Evolutionary conservation across 2,888 invertebrate species (phyloP), one percentile per base, ranked within the genome.

Genomic region (Julus scanicus): DNA sequence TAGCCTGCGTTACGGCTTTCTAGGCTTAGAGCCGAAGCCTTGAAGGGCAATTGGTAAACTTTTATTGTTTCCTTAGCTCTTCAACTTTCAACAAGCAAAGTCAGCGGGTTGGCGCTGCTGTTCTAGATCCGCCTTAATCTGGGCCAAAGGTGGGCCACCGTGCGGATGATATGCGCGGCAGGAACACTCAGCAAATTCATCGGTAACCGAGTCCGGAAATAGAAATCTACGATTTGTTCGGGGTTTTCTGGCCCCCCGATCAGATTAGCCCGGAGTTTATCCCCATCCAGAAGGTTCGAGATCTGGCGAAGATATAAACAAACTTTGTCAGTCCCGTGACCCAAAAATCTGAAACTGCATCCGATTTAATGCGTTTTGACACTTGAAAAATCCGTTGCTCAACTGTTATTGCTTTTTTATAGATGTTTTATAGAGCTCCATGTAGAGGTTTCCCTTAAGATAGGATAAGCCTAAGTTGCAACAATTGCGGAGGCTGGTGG

Each of bases 31-130:
- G 1, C 29, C 1, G 11, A 48, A 11, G 29, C 29, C 71, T 71
- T 71, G 29, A n/a, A 20, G 71, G n/a, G 71, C 71, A 29, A 71
- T 71, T 29, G 63, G 71, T 29, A 71, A 71, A 71, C 71, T 71
- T 71, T 57, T 57, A 8, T 71, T 71, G 71, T 71, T 71, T 71
- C 71, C n/a, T 71, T 29, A 71, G 71, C 71, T 29, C 11, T 71
- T 71, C 71, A 71, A 71, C 71, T 71, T 71, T 71, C 71, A 71
- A 71, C 71, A 29, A 71, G 71, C 71, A 71, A 71, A 71, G 71
- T 71, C 11, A 29, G 29, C n/a, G 71, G 71, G 71, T 20, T 57
- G 29, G 71, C 71, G 71, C 71, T 71, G 71, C 71, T 29, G 29
- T 29, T 29, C 71, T 11, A 71, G 71, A 71, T 71, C 71, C 29